These are phyloP conservation scores for Troglohyphantes excavatus DNA, from an alignment of 2,888 invertebrate genomes.

Conservation along the genomic window DNA sequence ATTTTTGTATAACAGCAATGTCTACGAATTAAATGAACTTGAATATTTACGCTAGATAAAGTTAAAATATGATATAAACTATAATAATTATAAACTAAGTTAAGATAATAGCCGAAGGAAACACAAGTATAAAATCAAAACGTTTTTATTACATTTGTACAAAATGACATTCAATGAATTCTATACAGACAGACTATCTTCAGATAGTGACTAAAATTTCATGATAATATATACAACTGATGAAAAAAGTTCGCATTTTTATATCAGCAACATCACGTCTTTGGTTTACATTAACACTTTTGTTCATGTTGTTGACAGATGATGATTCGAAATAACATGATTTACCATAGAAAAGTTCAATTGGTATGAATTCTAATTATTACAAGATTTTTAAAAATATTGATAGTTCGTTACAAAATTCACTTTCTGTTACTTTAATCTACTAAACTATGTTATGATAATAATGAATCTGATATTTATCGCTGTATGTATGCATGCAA, in stretches of 20 bases:
- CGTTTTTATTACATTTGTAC: constrained; percentile 77
- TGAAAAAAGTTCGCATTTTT: constrained; percentile 1
- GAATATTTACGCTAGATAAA: no score
- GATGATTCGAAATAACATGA: not conserved
- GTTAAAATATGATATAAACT: no score
- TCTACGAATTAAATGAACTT: no score
- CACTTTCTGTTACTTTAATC: no score
- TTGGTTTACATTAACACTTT: constrained; percentile 65
- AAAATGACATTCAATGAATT: constrained; percentile 46
- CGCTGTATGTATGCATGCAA: not conserved
- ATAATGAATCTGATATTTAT: not conserved
- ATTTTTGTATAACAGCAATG: no score
- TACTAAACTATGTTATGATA: not conserved
- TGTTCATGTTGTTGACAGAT: constrained; percentile 9
- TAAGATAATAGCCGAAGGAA: not conserved
- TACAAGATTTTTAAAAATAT: no score
- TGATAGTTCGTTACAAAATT: no score
- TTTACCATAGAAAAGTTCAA: no score
- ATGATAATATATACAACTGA: constrained; percentile 59
- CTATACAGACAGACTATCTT: constrained; percentile 47
- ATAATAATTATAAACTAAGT: no score
- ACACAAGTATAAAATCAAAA: constrained; percentile 39
- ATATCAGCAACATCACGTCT: constrained; percentile 55
- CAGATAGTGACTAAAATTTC: constrained; percentile 51
- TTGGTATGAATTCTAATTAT: no score